A percentile compares a stretch with the other conserved stretches of the same genome.
phyloP scores from a whole-genome alignment of 2,888 invertebrate genomes.

The Cephus runcator region DNA sequence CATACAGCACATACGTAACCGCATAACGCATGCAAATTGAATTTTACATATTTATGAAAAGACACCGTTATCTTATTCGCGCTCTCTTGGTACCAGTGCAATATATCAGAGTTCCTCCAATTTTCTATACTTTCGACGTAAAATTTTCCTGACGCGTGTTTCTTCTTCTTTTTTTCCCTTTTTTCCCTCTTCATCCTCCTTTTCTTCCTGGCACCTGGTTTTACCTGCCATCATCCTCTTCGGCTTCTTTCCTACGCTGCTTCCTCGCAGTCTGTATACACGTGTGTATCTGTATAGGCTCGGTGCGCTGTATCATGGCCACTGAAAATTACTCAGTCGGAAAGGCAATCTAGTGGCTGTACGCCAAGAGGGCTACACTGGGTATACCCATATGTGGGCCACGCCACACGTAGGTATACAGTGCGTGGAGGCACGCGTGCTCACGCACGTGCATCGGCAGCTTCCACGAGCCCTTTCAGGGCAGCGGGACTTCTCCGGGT shows the following conservation, averaged over 20 bases:
- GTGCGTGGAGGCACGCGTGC: constrained; percentile 11
- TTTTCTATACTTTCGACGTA: too few relatives aligned
- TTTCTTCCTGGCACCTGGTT: neutral
- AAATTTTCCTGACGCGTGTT: neutral
- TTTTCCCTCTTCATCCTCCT: neutral
- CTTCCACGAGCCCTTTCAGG: constrained; percentile 36
- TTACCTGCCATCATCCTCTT: too few relatives aligned
- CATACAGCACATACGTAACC: neutral
- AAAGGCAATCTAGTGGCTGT: too few relatives aligned
- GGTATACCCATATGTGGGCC: too few relatives aligned
- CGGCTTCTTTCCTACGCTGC: too few relatives aligned
- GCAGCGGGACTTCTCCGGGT: constrained; percentile 45
- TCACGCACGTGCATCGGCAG: constrained; percentile 8
- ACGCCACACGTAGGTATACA: neutral
- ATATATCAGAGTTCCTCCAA: neutral
- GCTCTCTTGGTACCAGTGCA: neutral
- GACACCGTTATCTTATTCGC: neutral
- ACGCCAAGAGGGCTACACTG: too few relatives aligned
- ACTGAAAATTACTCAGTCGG: too few relatives aligned
- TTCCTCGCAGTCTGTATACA: too few relatives aligned
- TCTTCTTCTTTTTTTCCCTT: neutral
- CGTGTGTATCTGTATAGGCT: too few relatives aligned
- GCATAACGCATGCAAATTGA: constrained; percentile 32
- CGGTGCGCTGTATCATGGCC: too few relatives aligned
- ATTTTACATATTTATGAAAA: constrained; percentile 36